Evolutionary conservation across 2,888 invertebrate genomes (phyloP), one percentile per base, ranked within the genome.

Genomic region (Tetranychus truncatus): DNA sequence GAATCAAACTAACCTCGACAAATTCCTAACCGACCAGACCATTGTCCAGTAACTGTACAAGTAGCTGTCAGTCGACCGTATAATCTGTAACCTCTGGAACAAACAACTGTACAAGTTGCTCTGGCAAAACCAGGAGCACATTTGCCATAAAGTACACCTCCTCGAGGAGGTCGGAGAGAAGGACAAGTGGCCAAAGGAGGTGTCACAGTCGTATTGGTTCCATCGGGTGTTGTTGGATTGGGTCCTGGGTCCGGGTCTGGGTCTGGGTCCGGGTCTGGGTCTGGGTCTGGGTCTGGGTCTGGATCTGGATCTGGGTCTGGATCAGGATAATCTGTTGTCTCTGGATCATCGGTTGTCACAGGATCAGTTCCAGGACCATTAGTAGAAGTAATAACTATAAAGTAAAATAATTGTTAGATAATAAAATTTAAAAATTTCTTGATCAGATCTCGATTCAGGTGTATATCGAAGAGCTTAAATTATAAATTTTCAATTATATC

Each of bases 31-130:
- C 34, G 69, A n/a, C 69, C 69, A 20, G 72, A 45, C 72, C 72
- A 72, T n/a, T 20, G 20, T 11, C 72, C 72, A 46, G n/a, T 11
- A n/a, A 6, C 6, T 72, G 72, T 72, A 46, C 72, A 72, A 72
- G 45, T 45, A 11, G 45, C 46, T 7, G 44, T 18, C 1, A n/a
- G 20, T 34, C 11, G 45, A n/a, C 72, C 72, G 18, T 15, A 9
- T n/a, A 72, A 45, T 45, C 44, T 45, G n/a, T 72, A 72, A 46
- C 72, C 72, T 15, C 72, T 4, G 2, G 45, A 46, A 45, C 72
- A 72, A 45, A 45, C 45, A 45, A 72, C 34, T 15, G 72, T 11
- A 46, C 72, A 72, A 5, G n/a, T 72, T 45, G n/a, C 9, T 6
- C 72, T 15, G 15, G 45, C 15, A 45, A 72, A 9, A 5, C 45